Base-by-base conservation (phyloP, 2,113 vertebrate species). In the Motacilla alba region DNA sequence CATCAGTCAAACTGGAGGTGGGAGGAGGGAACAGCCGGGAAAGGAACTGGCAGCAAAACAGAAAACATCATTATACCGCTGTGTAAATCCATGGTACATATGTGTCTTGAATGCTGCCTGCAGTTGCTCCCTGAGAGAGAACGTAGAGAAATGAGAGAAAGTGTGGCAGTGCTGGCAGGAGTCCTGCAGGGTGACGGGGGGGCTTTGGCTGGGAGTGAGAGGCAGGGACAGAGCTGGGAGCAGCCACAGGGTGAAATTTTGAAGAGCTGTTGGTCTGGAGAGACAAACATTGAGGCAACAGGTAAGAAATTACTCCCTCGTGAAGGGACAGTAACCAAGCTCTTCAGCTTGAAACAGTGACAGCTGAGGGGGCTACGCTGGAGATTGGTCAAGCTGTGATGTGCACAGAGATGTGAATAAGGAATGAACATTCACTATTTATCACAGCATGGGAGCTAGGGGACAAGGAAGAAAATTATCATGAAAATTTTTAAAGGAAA, bases 41-140 rank as follows among this genome's bases (percentile, higher is more conserved):
- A 95, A 81, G 68, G 39, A 95, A 93, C 93, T 68, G 93, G 89
- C 91, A 96, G 94, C 83, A 95, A 95, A 95, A 96, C 93, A 97
- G 92, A 97, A 97, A 97, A 93, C 89, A 96, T 94, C 88, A 90
- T 95, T 97, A 93, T 95, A 43, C 90, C 89, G 86, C 85, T 88
- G 88, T 86, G 63, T 87, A 89, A 93, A 89, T 93, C 86, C 80
- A 44, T 31, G 94, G 72, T 59, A 90, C 83, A 16, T 92, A 44
- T 94, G 64, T 69, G 68, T 90, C 85, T 83, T 83, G 68, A 94
- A 94, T 90, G 59, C 79, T 95, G 88, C 82, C 41, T 58, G 92
- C 88, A 96, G 75, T 67, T 70, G 9, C 27, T 93, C 59, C 79
- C 68, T 27, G 22, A 70, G 76, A 92, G 79, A 92, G 91, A 39